Conservation (phyloP, 2,888 invertebrate species). For the Melitaea athalia region DNA sequence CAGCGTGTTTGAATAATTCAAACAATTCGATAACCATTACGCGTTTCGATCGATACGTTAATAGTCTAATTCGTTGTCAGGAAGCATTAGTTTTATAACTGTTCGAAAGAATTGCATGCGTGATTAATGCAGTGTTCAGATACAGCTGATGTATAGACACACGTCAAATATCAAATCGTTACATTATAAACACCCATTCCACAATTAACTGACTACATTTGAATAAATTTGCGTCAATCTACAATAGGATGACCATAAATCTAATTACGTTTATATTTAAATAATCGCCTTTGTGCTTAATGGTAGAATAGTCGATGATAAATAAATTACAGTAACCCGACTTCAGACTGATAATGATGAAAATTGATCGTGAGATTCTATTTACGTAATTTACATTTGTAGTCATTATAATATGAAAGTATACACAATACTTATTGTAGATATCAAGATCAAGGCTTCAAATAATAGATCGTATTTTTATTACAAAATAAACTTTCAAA, state of each 20-base stretch:
- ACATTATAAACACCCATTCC: conserved; percentile 69
- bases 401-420: conserved; percentile 26
- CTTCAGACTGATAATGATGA: conserved; percentile 52
- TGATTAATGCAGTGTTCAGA: conserved; percentile 43
- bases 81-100: conserved; percentile 41
- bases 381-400: conserved; percentile 45
- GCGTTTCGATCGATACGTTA: conserved; percentile 43
- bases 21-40: conserved; percentile 61
- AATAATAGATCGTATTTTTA: conserved; percentile 1
- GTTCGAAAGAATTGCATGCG: conserved; percentile 39
- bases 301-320: conserved; percentile 45
- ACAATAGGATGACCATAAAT: conserved; percentile 69
- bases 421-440: conserved; percentile 28
- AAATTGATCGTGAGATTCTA: conserved; percentile 55
- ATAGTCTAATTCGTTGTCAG: conserved; percentile 32
- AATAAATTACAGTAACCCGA: conserved; percentile 65
- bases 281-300: conserved; percentile 55
- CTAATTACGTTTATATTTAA: conserved; percentile 57
- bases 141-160: conserved; percentile 67
- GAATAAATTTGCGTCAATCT: conserved; percentile 77
- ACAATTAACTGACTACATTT: conserved; percentile 74
- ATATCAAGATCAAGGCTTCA: conserved; percentile 14
- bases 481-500: neutral
- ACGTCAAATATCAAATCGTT: conserved; percentile 68
- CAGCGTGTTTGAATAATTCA: conserved; percentile 42